A percentile compares a stretch with the other conserved stretches of the same genome.
phyloP scores from a whole-genome alignment of 2,888 invertebrate species.

The Lottia scabra region DNA sequence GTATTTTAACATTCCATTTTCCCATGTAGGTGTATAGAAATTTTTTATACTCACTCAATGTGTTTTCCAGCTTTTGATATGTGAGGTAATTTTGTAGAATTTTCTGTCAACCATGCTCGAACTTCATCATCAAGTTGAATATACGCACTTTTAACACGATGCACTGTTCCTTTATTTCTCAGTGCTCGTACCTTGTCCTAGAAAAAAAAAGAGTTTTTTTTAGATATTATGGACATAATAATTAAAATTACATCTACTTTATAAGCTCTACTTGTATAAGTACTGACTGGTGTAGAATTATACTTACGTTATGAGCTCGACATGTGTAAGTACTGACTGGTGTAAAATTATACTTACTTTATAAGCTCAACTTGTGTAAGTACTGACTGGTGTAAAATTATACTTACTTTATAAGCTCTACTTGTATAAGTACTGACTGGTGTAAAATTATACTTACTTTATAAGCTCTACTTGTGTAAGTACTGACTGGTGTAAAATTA shows the following conservation, averaged over 20 bases:
- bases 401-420: conserved; percentile 53
- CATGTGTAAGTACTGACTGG: conserved; percentile 59
- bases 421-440: conserved; percentile 60
- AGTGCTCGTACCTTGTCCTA: too few species aligned
- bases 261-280: too few species aligned
- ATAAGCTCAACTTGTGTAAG: too few species aligned
- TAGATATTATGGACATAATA: too few species aligned
- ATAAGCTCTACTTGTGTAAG: too few species aligned
- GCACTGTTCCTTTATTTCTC: conserved; percentile 40
- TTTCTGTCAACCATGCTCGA: conserved; percentile 27
- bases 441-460: conserved; percentile 37
- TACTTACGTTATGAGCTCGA: conserved; percentile 53
- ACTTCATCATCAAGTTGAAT: conserved; percentile 49
- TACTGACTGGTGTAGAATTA: background rate
- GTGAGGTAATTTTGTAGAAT: background rate
- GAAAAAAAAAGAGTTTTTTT: too few species aligned
- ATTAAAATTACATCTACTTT: conserved; percentile 37
- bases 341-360: conserved; percentile 37
- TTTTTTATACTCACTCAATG: too few species aligned
- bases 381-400: background rate
- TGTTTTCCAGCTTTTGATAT: background rate
- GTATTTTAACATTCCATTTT: too few species aligned
- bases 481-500: background rate
- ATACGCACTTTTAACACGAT: conserved; percentile 55
- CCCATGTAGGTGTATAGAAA: too few species aligned